Evolutionary conservation across 2,888 invertebrate species (phyloP).

Genomic region (Oxycera nigricornis): DNA sequence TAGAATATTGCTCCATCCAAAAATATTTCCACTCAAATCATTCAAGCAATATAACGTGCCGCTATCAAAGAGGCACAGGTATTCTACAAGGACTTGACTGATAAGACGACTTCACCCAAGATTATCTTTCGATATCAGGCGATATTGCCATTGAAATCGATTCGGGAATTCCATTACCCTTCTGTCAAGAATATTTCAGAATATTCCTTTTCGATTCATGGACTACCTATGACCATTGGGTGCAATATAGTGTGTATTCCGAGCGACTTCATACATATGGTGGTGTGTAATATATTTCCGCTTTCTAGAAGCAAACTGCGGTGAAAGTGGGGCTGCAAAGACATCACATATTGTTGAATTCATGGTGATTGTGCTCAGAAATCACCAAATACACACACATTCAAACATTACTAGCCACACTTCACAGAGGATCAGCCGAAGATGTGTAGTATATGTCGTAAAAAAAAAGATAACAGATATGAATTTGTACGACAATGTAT

Average conservation of each 20-base stretch:
- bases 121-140: not conserved
- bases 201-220: constrained; percentile 16
- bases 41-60: not conserved
- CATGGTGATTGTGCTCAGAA: too few relatives aligned
- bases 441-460: not conserved
- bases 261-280: not conserved
- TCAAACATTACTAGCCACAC: too few relatives aligned
- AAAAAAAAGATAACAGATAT: not conserved
- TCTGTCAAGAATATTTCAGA: constrained; percentile 28
- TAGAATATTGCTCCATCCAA: not conserved
- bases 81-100: not conserved
- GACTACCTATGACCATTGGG: not conserved
- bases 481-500: too few relatives aligned
- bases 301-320: too few relatives aligned
- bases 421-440: not conserved
- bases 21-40: not conserved
- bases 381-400: too few relatives aligned
- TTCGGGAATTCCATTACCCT: constrained; percentile 25
- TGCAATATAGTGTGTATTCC: not conserved
- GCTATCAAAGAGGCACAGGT: not conserved
- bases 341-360: too few relatives aligned
- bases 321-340: too few relatives aligned
- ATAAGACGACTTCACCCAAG: not conserved
- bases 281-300: too few relatives aligned
- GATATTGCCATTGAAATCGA: constrained; percentile 25